Evolutionary conservation across 2,113 vertebrate species (phyloP), one percentile per base, ranked within the genome.

Genomic region (Oreochromis spilurus): DNA sequence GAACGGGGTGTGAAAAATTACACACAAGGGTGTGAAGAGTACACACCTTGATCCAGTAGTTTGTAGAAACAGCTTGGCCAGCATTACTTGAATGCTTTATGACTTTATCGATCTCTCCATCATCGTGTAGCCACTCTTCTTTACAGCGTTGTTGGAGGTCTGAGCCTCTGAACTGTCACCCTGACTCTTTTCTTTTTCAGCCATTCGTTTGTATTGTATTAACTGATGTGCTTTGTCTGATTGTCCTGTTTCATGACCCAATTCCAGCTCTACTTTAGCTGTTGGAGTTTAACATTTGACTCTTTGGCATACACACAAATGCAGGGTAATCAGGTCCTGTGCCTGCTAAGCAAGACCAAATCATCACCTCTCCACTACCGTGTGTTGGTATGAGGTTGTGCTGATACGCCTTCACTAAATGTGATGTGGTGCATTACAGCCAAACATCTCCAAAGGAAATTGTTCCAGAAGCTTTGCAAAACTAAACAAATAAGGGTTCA

Each of bases 331-430:
- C 60, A 67, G 34, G 60, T 65, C 60, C 19, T 38, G 31, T 8
- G 19, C 19, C 34, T 65, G 60, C 34, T 21, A 65, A 65, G 60
- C 19, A 38, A 38, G n/a, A 11, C 6, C 34, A 67, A 67, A 67
- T 38, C 6, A 38, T 13, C 34, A 67, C 62, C 34, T 67, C 11
- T 1, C 19, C 13, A 21, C 34, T 19, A 65, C 0, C 1, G 0
- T 21, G 60, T 21, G 17, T 65, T 0, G 34, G 60, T 65, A 65
- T 38, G 34, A 3, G 6, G 2, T 65, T 38, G 6, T 38, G 60
- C 34, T 38, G 6, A 38, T 5, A 65, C 0, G 10, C 34, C 60
- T 38, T 65, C 60, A 1, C 10, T 67, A 65, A 65, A 65, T 65
- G 34, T 1, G 10, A 65, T 38, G 34, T n/a, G 17, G 10, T 65